phyloP scores from a whole-genome alignment of 2,888 invertebrate species.

The Aricia artaxerxes region DNA sequence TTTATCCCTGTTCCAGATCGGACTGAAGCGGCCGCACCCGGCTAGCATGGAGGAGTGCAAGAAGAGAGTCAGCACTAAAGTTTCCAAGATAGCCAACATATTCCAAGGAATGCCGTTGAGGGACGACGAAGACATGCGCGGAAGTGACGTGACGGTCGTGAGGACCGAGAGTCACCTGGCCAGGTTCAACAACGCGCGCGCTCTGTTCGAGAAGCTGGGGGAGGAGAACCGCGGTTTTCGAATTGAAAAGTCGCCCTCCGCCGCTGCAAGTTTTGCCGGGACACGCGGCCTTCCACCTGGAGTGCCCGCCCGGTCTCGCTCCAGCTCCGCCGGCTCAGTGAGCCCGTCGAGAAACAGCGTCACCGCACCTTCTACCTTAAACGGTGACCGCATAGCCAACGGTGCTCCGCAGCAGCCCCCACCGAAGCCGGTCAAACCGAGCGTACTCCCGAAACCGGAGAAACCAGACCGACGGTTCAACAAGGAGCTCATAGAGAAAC shows the following conservation, averaged over 20 bases:
- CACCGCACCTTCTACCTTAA: constrained; percentile 73
- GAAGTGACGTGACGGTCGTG: constrained; percentile 85
- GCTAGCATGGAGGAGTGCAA: constrained; percentile 85
- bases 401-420: constrained; percentile 72
- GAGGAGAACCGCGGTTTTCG: constrained; percentile 84
- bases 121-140: constrained; percentile 76
- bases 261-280: constrained; percentile 78
- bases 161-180: constrained; percentile 94
- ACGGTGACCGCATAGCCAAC: constrained; percentile 70
- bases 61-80: constrained; percentile 87
- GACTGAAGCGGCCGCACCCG: constrained; percentile 75
- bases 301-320: constrained; percentile 81
- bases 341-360: constrained; percentile 79
- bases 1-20: constrained; percentile 68
- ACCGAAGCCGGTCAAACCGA: constrained; percentile 76
- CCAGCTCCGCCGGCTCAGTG: constrained; percentile 84
- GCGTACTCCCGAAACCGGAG: constrained; percentile 86
- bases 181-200: constrained; percentile 94
- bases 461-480: constrained; percentile 92
- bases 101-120: constrained; percentile 88
- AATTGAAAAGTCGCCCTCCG: constrained; percentile 81
- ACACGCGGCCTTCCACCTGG: constrained; percentile 76
- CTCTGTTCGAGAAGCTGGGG: constrained; percentile 93
- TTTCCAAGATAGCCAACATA: constrained; percentile 94
- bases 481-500: constrained; percentile 93